Conservation (phyloP, 2,113 vertebrate species). For the Chamaea fasciata region DNA sequence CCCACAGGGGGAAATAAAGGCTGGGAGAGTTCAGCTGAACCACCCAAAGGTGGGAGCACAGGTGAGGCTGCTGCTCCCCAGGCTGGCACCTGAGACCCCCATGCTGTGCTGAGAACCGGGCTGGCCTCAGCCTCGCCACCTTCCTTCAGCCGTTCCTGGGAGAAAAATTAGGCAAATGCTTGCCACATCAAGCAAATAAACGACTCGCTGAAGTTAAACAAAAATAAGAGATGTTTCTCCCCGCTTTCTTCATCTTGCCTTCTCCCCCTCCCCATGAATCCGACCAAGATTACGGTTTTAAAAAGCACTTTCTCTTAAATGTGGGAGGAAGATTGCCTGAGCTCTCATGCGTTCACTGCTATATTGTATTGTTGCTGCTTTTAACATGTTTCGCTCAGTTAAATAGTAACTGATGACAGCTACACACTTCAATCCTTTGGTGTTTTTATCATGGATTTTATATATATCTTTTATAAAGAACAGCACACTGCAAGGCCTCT, state of each 20-base stretch:
- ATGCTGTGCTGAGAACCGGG: background rate
- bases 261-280: background rate
- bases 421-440: conserved; percentile 12
- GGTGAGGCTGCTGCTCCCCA: background rate
- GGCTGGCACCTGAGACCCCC: background rate
- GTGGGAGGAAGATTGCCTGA: conserved; percentile 64
- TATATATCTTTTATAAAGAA: conserved; percentile 39
- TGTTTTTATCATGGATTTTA: conserved; percentile 24
- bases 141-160: background rate
- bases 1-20: background rate
- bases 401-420: conserved; percentile 55
- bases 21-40: background rate
- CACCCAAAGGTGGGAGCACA: background rate
- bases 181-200: background rate
- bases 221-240: background rate
- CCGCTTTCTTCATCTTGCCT: background rate
- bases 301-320: conserved; percentile 43
- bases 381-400: conserved; percentile 38
- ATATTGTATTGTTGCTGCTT: conserved; percentile 60
- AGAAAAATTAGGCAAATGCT: background rate
- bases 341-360: conserved; percentile 56
- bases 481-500: conserved; percentile 41
- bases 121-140: fast-evolving
- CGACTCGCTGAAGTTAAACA: background rate
- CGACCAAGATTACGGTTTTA: background rate